These are phyloP conservation scores for Folsomia candida DNA, from an alignment of 2,888 invertebrate genomes.

Conservation along the genomic window DNA sequence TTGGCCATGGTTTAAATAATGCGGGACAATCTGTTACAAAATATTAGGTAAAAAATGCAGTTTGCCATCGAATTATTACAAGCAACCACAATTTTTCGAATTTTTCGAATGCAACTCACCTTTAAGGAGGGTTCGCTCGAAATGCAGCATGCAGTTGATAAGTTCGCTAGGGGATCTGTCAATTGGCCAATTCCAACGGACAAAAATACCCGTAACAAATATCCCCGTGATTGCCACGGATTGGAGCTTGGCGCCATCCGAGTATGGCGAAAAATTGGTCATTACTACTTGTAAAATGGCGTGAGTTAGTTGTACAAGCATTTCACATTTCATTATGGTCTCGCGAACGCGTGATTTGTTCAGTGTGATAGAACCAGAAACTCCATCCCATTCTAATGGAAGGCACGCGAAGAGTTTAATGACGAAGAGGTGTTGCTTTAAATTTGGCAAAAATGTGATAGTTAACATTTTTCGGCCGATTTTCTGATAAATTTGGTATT, in stretches of 20 bases:
- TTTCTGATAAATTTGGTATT: too few species aligned
- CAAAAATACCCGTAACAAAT: not conserved
- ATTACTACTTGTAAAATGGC: not conserved
- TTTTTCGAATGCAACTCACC: too few species aligned
- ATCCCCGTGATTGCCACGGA: not conserved
- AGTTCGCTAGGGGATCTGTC: too few species aligned
- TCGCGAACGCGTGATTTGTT: too few species aligned
- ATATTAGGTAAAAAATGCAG: too few species aligned
- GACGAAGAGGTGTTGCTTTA: not conserved
- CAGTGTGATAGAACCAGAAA: not conserved
- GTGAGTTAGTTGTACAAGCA: not conserved
- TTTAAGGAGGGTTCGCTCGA: too few species aligned
- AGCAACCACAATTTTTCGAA: too few species aligned
- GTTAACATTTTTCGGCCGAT: not conserved
- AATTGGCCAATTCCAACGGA: not conserved
- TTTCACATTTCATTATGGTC: not conserved
- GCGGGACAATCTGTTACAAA: too few species aligned
- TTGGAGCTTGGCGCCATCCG: not conserved
- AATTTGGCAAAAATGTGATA: not conserved
- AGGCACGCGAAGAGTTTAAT: not conserved
- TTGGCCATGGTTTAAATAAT: too few species aligned
- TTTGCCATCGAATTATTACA: too few species aligned
- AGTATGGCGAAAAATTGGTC: not conserved
- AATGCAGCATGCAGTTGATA: too few species aligned
- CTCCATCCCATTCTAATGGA: not conserved